A percentile compares a stretch with the other conserved stretches of the same genome.
Conservation (phyloP, 2,797 vertebrate species). For the Ctenopoma kingsleyae region DNA sequence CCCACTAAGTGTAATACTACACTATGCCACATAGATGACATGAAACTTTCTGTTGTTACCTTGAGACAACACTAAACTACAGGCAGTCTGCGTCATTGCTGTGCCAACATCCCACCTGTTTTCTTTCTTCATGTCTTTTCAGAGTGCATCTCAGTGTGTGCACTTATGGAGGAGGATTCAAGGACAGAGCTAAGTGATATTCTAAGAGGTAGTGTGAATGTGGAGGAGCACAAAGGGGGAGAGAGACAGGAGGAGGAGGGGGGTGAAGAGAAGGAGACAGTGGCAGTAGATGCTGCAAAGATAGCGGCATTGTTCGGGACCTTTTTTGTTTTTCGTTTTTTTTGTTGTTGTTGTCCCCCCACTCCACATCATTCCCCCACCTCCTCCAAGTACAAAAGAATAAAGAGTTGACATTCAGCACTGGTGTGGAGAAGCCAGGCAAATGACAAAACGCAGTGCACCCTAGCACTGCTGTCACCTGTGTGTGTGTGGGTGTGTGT, state of each 20-base stretch:
- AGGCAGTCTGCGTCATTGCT: conserved; percentile 46
- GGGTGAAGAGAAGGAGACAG: conserved; percentile 70
- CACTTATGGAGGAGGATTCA: conserved; percentile 78
- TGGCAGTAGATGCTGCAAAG: conserved; percentile 67
- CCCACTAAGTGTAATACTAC: conserved; percentile 35
- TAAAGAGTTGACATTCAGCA: conserved; percentile 80
- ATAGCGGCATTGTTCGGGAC: conserved; percentile 79
- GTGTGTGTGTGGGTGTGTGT: conserved; percentile 39
- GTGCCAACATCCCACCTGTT: conserved; percentile 51
- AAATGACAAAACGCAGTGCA: conserved; percentile 69
- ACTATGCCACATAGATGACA: conserved; percentile 14
- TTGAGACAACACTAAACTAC: conserved; percentile 53
- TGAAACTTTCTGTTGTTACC: conserved; percentile 45
- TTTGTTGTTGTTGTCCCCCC: conserved; percentile 57
- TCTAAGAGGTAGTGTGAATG: conserved; percentile 71
- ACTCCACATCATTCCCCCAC: conserved; percentile 49
- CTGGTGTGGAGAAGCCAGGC: conserved; percentile 71
- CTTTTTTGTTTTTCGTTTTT: conserved; percentile 81
- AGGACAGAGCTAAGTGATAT: conserved; percentile 82
- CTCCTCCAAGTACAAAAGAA: conserved; percentile 80
- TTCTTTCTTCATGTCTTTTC: conserved; percentile 71
- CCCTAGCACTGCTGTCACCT: conserved; percentile 68
- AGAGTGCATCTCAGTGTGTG: conserved; percentile 53
- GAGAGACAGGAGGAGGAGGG: conserved; percentile 55
- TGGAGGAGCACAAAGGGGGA: conserved; percentile 63